Conservation (phyloP, 2,888 invertebrate genomes). For the Entomobrya multifasciata region DNA sequence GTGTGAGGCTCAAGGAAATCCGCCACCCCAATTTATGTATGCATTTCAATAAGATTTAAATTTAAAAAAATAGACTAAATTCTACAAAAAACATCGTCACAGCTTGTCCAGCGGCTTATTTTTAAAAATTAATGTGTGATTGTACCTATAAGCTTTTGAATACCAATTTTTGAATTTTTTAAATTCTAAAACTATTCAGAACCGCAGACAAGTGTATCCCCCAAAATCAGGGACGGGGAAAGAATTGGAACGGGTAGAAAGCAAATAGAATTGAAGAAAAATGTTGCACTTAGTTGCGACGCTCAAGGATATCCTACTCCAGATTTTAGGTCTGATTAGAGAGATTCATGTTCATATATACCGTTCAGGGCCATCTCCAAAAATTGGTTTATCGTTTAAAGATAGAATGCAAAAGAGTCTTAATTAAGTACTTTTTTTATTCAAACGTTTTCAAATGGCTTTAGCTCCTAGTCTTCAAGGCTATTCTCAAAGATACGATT, state of each 20-base stretch:
- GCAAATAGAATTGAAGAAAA: constrained; percentile 65
- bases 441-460: constrained; percentile 80
- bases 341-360: too few species aligned
- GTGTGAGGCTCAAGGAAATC: constrained; percentile 76
- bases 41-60: too few species aligned
- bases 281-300: constrained; percentile 85
- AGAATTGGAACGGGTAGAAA: constrained; percentile 80
- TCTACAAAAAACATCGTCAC: constrained; percentile 50
- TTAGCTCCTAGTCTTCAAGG: constrained; percentile 83
- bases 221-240: constrained; percentile 80
- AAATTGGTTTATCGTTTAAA: too few species aligned
- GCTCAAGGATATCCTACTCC: constrained; percentile 86
- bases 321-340: constrained; percentile 84
- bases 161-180: not conserved
- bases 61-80: not conserved
- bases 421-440: too few species aligned
- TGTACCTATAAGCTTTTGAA: not conserved
- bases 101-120: too few species aligned
- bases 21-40: constrained; percentile 69
- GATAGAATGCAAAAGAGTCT: too few species aligned
- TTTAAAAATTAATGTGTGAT: too few species aligned
- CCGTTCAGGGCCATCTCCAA: too few species aligned
- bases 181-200: constrained; percentile 72
- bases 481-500: constrained; percentile 75
- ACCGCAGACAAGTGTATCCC: constrained; percentile 79